Evolutionary conservation across 2,797 vertebrate genomes (phyloP).

Genomic region (Eulemur mongoz): DNA sequence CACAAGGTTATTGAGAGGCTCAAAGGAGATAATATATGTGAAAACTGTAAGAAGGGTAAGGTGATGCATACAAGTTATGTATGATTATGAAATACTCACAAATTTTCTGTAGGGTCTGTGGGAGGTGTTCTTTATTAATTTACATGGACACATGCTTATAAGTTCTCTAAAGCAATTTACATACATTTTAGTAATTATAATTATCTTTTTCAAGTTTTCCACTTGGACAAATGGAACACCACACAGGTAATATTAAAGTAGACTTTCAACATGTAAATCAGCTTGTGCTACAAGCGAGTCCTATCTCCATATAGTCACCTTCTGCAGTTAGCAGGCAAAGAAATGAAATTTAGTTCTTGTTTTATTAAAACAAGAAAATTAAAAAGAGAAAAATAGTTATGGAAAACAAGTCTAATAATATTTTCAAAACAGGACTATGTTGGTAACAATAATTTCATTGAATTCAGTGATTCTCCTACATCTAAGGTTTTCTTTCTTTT

Average conservation of each 20-base stretch:
- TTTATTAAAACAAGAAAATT: slow-evolving; percentile 23
- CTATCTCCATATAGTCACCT: neutral
- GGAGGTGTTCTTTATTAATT: neutral
- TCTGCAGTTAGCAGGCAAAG: neutral
- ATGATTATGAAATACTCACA: neutral
- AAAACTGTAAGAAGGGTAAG: neutral
- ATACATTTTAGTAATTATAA: neutral
- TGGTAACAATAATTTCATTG: neutral
- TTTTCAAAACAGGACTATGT: slow-evolving; percentile 10
- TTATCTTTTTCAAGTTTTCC: neutral
- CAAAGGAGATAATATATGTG: neutral
- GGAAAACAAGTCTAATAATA: slow-evolving; percentile 2
- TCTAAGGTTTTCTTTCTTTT: neutral
- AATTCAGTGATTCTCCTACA: neutral
- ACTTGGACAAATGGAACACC: neutral
- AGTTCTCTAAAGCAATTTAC: neutral
- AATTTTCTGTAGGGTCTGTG: neutral
- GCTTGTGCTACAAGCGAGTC: neutral
- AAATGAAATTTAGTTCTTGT: neutral
- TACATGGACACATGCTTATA: neutral
- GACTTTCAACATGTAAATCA: neutral
- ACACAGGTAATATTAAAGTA: neutral
- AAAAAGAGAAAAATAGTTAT: neutral
- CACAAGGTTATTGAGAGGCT: neutral
- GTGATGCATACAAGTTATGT: neutral